Percentiles rank a stretch among this genome's conserved stretches.
phyloP scores from a whole-genome alignment of 2,888 invertebrate species.

The Epinotia ramella region DNA sequence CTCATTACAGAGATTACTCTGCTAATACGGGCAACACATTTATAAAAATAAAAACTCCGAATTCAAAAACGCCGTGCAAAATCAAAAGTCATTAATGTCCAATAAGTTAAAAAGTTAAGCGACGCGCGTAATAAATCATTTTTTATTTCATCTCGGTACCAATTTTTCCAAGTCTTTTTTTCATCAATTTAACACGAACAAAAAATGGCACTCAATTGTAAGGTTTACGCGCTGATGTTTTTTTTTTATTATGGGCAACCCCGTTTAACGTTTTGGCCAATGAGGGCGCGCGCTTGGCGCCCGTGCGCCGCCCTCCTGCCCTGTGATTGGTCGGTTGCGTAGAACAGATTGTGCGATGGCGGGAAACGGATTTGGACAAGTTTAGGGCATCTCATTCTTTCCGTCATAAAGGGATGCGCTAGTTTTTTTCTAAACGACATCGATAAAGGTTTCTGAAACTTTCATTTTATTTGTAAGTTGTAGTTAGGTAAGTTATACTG shows the following conservation, averaged over 20 bases:
- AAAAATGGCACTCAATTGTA: slow-evolving; percentile 83
- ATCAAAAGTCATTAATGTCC: slow-evolving; percentile 84
- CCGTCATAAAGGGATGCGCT: slow-evolving; percentile 61
- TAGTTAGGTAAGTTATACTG: not conserved
- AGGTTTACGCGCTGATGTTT: slow-evolving; percentile 70
- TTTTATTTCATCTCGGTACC: slow-evolving; percentile 80
- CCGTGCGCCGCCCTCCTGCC: slow-evolving; percentile 74
- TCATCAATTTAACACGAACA: slow-evolving; percentile 83
- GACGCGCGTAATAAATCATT: slow-evolving; percentile 82
- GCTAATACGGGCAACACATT: slow-evolving; percentile 60
- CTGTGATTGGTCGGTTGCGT: slow-evolving; percentile 70
- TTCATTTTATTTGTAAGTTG: not conserved
- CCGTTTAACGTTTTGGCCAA: slow-evolving; percentile 81
- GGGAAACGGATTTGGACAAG: slow-evolving; percentile 78
- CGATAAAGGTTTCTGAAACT: slow-evolving; percentile 16
- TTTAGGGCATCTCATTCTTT: slow-evolving; percentile 82
- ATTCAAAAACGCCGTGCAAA: slow-evolving; percentile 69
- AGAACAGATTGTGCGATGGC: slow-evolving; percentile 81
- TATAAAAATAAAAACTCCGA: slow-evolving; percentile 64
- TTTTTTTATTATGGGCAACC: slow-evolving; percentile 78
- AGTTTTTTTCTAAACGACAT: slow-evolving; percentile 1
- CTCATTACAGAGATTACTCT: slow-evolving; percentile 27
- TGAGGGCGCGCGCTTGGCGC: slow-evolving; percentile 60
- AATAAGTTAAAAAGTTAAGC: slow-evolving; percentile 83
- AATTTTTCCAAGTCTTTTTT: slow-evolving; percentile 80